Percentiles rank a stretch among this genome's conserved stretches.
phyloP scores from a whole-genome alignment of 2,888 invertebrate species.

The Trilocha varians region DNA sequence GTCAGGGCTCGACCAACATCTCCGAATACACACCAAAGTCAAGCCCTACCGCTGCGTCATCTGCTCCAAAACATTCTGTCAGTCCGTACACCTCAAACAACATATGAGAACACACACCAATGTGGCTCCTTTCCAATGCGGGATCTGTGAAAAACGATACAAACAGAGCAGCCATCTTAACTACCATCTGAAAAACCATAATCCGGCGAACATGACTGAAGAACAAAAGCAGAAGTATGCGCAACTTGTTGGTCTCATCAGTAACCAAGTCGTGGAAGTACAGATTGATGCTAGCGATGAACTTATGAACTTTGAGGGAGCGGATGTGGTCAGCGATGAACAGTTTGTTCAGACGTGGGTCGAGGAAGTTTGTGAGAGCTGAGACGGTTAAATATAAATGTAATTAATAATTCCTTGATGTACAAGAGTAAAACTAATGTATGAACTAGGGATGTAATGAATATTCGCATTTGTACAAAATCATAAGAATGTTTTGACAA shows the following conservation, averaged over 20 bases:
- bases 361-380: neutral
- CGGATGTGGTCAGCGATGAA: neutral
- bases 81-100: slow-evolving; percentile 52
- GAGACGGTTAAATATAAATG: neutral
- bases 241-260: slow-evolving; percentile 29
- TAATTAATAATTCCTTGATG: too few species aligned
- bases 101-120: slow-evolving; percentile 65
- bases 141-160: slow-evolving; percentile 46
- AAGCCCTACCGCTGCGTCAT: slow-evolving; percentile 59
- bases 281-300: slow-evolving; percentile 1
- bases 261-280: slow-evolving; percentile 9
- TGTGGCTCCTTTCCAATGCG: slow-evolving; percentile 56
- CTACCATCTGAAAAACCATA: slow-evolving; percentile 55
- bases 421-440: too few species aligned
- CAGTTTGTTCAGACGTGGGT: neutral
- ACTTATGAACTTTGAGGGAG: neutral
- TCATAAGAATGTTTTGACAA: too few species aligned
- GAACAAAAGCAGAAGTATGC: slow-evolving; percentile 38
- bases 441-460: too few species aligned
- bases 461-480: too few species aligned
- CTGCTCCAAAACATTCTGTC: slow-evolving; percentile 54
- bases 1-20: slow-evolving; percentile 58
- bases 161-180: slow-evolving; percentile 61
- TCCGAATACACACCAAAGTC: slow-evolving; percentile 53
- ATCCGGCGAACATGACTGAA: slow-evolving; percentile 33